These are phyloP conservation scores for Reinhardtius hippoglossoides DNA, from an alignment of 2,113 vertebrate species.

Conservation along the genomic window DNA sequence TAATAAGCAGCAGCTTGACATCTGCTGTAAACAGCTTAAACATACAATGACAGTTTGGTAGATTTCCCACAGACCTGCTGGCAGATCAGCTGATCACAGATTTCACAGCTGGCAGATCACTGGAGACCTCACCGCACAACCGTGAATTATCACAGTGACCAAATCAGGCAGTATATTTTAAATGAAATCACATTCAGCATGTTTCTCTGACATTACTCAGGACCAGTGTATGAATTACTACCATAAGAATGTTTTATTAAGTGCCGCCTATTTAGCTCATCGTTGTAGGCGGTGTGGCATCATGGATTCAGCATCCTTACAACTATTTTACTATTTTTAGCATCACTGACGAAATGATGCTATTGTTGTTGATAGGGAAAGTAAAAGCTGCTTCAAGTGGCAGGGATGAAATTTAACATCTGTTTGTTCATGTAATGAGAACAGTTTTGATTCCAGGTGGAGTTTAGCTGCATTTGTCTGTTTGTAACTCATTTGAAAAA, in stretches of 20 bases:
- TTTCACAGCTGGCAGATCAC: slow-evolving; percentile 39
- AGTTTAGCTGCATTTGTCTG: background rate
- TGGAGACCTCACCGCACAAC: background rate
- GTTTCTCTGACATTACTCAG: background rate
- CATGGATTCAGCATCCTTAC: background rate
- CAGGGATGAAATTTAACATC: background rate
- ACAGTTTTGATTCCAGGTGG: background rate
- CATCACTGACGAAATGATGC: background rate
- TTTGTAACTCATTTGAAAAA: background rate
- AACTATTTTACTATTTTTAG: background rate
- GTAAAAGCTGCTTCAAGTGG: background rate
- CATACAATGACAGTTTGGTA: slow-evolving; percentile 18
- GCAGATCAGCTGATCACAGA: slow-evolving; percentile 37
- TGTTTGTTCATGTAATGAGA: background rate
- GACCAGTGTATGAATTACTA: background rate
- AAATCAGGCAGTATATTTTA: background rate
- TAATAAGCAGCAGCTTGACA: background rate
- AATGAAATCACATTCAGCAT: background rate
- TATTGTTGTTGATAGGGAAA: background rate
- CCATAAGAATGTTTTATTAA: background rate
- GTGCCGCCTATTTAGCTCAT: background rate
- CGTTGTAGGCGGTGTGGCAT: background rate
- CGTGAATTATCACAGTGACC: background rate
- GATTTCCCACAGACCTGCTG: slow-evolving; percentile 28
- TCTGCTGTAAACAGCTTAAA: slow-evolving; percentile 26